These are phyloP conservation scores for Phymastichus coffea DNA, from an alignment of 1,140 invertebrate genomes.

Conservation along the genomic window DNA sequence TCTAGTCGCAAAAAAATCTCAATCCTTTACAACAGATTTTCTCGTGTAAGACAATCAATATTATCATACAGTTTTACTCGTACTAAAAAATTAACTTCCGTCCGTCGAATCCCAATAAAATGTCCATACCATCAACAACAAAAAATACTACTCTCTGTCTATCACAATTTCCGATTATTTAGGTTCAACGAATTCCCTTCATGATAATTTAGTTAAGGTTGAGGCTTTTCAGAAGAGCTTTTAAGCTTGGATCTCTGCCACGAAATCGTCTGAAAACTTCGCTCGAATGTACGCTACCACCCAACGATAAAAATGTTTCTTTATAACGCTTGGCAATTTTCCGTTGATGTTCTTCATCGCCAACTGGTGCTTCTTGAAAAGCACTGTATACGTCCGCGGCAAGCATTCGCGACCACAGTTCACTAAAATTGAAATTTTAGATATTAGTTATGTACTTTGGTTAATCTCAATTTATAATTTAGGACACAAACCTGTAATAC, in stretches of 20 bases:
- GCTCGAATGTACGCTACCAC: conserved; percentile 74
- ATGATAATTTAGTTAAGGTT: conserved; percentile 49
- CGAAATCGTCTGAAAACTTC: conserved; percentile 88
- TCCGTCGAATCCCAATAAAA: no score
- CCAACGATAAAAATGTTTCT: conserved; percentile 81
- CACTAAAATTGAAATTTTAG: conserved; percentile 51
- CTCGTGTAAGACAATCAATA: no score
- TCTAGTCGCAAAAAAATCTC: no score
- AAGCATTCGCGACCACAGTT: conserved; percentile 81
- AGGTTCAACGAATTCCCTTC: neutral
- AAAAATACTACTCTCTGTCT: no score
- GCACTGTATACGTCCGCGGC: conserved; percentile 86
- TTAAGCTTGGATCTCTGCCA: conserved; percentile 84
- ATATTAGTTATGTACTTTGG: neutral
- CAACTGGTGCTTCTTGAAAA: conserved; percentile 68
- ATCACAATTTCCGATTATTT: neutral
- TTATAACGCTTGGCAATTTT: conserved; percentile 72
- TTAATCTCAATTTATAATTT: neutral
- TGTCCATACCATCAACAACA: no score
- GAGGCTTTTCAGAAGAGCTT: conserved; percentile 73
- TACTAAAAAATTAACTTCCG: no score
- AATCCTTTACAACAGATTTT: no score
- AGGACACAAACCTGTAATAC: conserved; percentile 60
- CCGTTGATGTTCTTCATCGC: conserved; percentile 55
- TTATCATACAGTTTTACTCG: no score